Conservation (phyloP, 2,888 invertebrate genomes). For the Pollenia griseotomentosa region DNA sequence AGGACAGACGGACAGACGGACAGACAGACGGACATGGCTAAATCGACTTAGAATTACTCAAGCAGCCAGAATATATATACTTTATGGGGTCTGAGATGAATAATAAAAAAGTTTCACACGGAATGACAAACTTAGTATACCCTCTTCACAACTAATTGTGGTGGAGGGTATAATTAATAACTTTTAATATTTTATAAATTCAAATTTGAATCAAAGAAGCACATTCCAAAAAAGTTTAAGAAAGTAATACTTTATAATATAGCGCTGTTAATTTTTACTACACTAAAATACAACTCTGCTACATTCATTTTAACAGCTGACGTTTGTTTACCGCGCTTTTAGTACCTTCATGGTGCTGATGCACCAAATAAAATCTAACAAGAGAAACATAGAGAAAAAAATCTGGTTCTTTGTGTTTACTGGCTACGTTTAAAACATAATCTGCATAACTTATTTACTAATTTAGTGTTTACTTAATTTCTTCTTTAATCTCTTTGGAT, state of each 20-base stretch:
- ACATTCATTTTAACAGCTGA: conserved; percentile 43
- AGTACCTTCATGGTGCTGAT: conserved; percentile 30
- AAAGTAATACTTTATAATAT: background rate
- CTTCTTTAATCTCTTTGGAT: background rate
- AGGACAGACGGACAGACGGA: too few relatives aligned
- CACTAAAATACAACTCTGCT: conserved; percentile 36
- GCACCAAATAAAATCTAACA: conserved; percentile 13
- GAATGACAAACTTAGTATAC: too few relatives aligned
- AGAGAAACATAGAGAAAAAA: background rate
- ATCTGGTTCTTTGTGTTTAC: background rate
- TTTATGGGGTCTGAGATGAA: too few relatives aligned
- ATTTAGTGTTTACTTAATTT: background rate
- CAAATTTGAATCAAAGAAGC: background rate
- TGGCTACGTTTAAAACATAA: conserved; percentile 15
- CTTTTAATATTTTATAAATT: background rate
- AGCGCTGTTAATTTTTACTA: background rate
- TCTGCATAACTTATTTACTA: background rate
- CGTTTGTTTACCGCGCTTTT: conserved; percentile 71
- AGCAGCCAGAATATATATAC: too few relatives aligned
- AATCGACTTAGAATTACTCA: too few relatives aligned
- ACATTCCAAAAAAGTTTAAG: background rate
- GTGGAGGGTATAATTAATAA: too few relatives aligned
- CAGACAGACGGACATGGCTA: too few relatives aligned
- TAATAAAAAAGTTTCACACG: too few relatives aligned
- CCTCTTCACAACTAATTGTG: too few relatives aligned